A percentile compares a stretch with the other conserved stretches of the same genome.
phyloP scores from a whole-genome alignment of 2,797 vertebrate genomes.

The Betta splendens region DNA sequence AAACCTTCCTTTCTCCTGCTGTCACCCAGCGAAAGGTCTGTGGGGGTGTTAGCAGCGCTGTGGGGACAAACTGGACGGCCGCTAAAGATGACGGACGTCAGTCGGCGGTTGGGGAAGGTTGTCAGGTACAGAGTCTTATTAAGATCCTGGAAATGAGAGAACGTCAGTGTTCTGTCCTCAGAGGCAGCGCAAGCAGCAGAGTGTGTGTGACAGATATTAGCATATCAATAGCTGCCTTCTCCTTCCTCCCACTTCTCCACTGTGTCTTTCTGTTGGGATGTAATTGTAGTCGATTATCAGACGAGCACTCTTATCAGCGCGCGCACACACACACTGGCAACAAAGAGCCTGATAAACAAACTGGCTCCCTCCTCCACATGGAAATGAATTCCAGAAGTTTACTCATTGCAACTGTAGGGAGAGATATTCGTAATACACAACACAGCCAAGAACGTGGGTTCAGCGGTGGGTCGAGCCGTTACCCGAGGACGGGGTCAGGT shows the following conservation, averaged over 20 bases:
- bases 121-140: background rate
- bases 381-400: constrained; percentile 2
- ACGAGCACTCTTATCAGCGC: constrained; percentile 41
- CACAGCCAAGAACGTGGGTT: too few relatives aligned
- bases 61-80: background rate
- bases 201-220: constrained; percentile 43
- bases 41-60: background rate
- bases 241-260: constrained; percentile 56
- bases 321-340: constrained; percentile 12
- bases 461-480: too few relatives aligned
- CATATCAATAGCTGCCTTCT: constrained; percentile 62
- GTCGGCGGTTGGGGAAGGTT: background rate
- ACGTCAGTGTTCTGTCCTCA: background rate
- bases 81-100: too few relatives aligned
- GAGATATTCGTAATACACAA: too few relatives aligned
- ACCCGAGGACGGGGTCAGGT: too few relatives aligned
- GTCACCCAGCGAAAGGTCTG: constrained; percentile 25
- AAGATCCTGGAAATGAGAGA: background rate
- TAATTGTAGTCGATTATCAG: constrained; percentile 67
- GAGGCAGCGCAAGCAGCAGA: background rate
- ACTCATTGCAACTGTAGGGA: background rate
- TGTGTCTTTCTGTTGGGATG: constrained; percentile 34
- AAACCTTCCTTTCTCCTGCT: constrained; percentile 49
- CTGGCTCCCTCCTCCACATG: constrained; percentile 2
- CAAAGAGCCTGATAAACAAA: constrained; percentile 38